Conservation (phyloP, 2,113 vertebrate genomes). For the Oreochromis niloticus region DNA sequence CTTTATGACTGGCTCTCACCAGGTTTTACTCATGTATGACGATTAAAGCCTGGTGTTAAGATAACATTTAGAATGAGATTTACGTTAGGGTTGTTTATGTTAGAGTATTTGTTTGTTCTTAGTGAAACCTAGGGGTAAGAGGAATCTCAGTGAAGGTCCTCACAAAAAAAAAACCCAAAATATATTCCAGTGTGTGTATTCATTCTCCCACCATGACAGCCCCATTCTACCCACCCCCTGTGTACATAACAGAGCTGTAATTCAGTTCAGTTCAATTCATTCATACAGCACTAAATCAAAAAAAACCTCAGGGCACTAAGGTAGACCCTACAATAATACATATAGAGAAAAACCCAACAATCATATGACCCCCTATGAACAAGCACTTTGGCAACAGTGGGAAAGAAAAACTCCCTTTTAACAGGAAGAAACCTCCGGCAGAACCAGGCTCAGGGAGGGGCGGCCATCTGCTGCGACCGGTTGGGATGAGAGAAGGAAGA, state of each 20-base stretch:
- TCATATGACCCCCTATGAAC: neutral
- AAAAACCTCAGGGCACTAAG: neutral
- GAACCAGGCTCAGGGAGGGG: too few relatives aligned
- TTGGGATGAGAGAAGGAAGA: too few relatives aligned
- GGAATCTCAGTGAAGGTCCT: neutral
- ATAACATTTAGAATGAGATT: neutral
- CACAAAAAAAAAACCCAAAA: neutral
- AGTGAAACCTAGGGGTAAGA: neutral
- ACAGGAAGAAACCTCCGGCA: neutral
- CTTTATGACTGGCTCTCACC: neutral
- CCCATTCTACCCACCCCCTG: neutral
- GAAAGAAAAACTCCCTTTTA: neutral
- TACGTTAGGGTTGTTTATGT: neutral
- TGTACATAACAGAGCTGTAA: neutral
- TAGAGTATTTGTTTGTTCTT: neutral
- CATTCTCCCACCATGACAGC: neutral
- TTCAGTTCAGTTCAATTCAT: neutral
- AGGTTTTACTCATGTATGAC: neutral
- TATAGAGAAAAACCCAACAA: neutral
- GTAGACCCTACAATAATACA: neutral
- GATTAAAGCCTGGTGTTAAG: neutral
- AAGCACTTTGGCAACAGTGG: neutral
- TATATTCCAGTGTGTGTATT: neutral
- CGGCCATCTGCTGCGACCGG: too few relatives aligned
- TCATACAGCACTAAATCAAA: neutral